These are phyloP conservation scores for Trypoxylus dichotomus DNA, from an alignment of 1,140 invertebrate genomes.

Conservation along the genomic window DNA sequence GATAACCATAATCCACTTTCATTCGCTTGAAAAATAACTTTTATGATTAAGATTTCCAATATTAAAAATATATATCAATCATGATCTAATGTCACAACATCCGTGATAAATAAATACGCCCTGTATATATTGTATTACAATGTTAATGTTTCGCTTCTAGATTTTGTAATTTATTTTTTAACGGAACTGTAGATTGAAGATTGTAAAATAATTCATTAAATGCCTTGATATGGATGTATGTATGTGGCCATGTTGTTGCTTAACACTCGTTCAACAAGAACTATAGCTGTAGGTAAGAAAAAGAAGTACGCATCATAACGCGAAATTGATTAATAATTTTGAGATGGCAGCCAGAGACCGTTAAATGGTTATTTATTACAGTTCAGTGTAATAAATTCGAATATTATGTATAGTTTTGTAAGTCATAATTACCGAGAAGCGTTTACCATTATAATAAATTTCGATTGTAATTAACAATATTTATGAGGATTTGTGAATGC, in stretches of 20 bases:
- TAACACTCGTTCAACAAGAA: neutral
- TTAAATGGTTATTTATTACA: slow-evolving; percentile 13
- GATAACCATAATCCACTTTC: no score
- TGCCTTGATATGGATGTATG: neutral
- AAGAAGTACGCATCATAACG: slow-evolving; percentile 7
- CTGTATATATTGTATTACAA: no score
- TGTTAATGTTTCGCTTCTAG: no score
- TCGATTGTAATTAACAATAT: slow-evolving; percentile 22
- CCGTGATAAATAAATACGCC: no score
- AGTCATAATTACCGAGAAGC: slow-evolving; percentile 16
- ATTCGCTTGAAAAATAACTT: no score
- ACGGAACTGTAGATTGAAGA: no score
- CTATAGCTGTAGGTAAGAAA: neutral
- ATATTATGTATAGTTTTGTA: slow-evolving; percentile 17
- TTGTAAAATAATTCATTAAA: neutral
- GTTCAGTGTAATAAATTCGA: slow-evolving; percentile 1
- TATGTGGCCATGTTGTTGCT: neutral
- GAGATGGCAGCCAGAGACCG: slow-evolving; percentile 9
- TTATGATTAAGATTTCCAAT: no score
- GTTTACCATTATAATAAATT: slow-evolving; percentile 17
- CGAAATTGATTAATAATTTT: slow-evolving; percentile 20
- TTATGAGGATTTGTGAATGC: slow-evolving; percentile 9
- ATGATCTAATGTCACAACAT: no score
- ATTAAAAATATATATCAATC: no score
- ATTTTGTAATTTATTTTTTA: no score